phyloP scores from a whole-genome alignment of 2,113 vertebrate species.

The Anolis carolinensis region DNA sequence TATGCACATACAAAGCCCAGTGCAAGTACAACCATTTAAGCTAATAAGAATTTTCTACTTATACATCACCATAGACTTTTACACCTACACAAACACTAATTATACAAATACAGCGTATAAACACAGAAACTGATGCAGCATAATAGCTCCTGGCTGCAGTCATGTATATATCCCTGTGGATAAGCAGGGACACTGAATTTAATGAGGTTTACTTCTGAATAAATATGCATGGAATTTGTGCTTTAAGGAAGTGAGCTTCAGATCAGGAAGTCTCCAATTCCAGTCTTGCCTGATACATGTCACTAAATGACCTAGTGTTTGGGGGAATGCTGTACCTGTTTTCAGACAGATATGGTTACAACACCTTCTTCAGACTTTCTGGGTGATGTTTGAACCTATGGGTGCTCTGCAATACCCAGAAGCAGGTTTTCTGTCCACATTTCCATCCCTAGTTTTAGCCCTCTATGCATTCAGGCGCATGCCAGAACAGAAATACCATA shows the following conservation, averaged over 20 bases:
- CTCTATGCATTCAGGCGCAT: no score
- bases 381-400: no score
- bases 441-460: no score
- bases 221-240: background rate
- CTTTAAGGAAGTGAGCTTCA: background rate
- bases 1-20: background rate
- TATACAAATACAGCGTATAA: background rate
- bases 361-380: no score
- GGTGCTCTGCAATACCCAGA: no score
- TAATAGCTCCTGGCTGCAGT: background rate
- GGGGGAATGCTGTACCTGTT: no score
- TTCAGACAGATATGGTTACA: no score
- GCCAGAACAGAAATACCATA: no score
- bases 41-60: background rate
- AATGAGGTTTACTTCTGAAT: background rate
- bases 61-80: background rate
- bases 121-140: background rate
- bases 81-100: background rate
- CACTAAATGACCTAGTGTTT: background rate
- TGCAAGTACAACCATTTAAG: background rate
- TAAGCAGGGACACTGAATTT: background rate
- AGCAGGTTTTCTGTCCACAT: no score
- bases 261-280: background rate
- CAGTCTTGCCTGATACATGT: background rate
- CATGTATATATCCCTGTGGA: background rate